Evolutionary conservation across 1,140 invertebrate genomes (phyloP), one percentile per base, ranked within the genome.

Genomic region (Mya arenaria): DNA sequence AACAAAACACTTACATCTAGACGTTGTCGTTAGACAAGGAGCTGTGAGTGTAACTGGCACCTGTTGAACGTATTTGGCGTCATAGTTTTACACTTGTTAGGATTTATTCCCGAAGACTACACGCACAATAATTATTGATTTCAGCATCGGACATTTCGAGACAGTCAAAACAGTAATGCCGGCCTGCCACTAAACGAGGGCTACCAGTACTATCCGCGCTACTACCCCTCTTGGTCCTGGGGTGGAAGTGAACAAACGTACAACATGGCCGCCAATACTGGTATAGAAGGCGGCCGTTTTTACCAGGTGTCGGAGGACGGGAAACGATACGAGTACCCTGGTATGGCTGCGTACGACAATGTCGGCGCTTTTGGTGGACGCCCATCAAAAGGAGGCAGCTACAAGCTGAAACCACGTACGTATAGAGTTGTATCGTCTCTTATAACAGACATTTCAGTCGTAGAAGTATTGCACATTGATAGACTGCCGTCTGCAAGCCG

Each of bases 401-500:
- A 66, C 39, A 78, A 78, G 34, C 32, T 78, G 0, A 78, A 78
- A 56, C 48, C 25, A 58, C n/a, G 75, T 78, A 68, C 66, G n/a
- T 23, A 32, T 1, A 10, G 8, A 28, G 25, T 34, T 66, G 28
- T 66, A 30, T 25, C 10, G 44, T 48, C 13, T 48, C 44, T 48
- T 13, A 48, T 48, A 13, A 13, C n/a, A 13, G 13, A 13, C n/a
- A 13, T 48, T 48, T n/a, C 13, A 48, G n/a, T 13, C 44, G 44
- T 13, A 48, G 13, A n/a, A 13, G 13, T 48, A 13, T 48, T 13
- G 13, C n/a, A n/a, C 44, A 48, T 48, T n/a, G 13, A n/a, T 13
- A 48, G 13, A n/a, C 8, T 58, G n/a, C 30, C 8, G 6, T n/a
- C 6, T 58, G 56, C 30, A 5, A 23, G 8, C 30, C 23, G n/a